phyloP scores from a whole-genome alignment of 2,888 invertebrate species.

The Ectobius pallidus region DNA sequence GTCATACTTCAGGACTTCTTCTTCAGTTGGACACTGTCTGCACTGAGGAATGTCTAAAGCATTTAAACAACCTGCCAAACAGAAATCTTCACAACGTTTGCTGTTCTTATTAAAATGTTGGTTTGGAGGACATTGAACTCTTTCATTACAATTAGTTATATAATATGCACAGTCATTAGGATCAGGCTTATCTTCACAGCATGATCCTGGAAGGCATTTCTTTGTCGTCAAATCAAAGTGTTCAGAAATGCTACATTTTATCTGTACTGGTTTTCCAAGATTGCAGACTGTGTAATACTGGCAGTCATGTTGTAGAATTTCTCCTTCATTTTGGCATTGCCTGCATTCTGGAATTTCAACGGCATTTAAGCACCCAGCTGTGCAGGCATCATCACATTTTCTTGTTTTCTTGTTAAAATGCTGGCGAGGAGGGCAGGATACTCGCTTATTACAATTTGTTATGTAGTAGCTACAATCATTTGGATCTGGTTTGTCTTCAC shows the following conservation, averaged over 20 bases:
- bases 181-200: slow-evolving; percentile 4
- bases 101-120: background rate
- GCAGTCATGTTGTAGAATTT: slow-evolving; percentile 1
- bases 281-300: background rate
- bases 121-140: background rate
- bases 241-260: background rate
- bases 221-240: background rate
- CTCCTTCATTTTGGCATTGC: background rate
- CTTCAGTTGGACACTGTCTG: background rate
- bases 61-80: background rate
- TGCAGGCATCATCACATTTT: background rate
- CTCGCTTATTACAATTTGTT: background rate
- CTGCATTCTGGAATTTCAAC: background rate
- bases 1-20: background rate
- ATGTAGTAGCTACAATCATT: background rate
- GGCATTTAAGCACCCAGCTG: background rate
- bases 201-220: background rate
- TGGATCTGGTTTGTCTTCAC: background rate
- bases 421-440: background rate
- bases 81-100: slow-evolving; percentile 3
- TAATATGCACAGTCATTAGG: background rate
- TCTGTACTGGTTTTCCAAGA: background rate
- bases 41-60: slow-evolving; percentile 1
- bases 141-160: background rate
- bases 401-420: background rate